Conservation (phyloP, 2,888 invertebrate species). For the Drosophila lacicola region DNA sequence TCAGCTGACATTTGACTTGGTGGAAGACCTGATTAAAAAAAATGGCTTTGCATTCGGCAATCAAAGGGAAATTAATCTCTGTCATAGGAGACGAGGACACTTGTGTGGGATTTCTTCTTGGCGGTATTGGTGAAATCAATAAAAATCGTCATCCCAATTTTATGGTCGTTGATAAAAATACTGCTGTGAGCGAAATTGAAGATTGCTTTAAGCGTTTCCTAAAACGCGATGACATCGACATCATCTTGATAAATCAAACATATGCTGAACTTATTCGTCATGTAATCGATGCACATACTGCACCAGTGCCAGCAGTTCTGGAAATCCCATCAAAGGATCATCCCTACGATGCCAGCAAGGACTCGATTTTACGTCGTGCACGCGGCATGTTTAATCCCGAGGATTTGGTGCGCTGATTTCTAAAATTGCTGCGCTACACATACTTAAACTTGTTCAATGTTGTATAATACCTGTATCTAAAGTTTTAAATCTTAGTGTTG, state of each 20-base stretch:
- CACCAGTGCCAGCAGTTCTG: constrained; percentile 97
- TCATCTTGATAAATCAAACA: constrained; percentile 99
- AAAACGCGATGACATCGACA: constrained; percentile 98
- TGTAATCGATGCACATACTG: constrained; percentile 96
- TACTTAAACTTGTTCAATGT: constrained; percentile 24
- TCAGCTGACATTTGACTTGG: too few relatives aligned
- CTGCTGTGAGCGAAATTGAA: constrained; percentile 97
- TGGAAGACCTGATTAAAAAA: neutral
- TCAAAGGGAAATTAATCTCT: constrained; percentile 95
- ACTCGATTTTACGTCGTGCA: constrained; percentile 97
- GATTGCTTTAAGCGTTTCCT: constrained; percentile 98
- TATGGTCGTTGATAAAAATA: constrained; percentile 87
- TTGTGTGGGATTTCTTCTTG: constrained; percentile 1
- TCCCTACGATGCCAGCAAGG: constrained; percentile 99
- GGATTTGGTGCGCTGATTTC: constrained; percentile 87
- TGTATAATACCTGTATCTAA: constrained; percentile 11
- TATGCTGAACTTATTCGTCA: constrained; percentile 98
- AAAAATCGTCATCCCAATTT: neutral
- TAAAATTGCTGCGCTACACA: neutral
- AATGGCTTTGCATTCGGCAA: constrained; percentile 94
- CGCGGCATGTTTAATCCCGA: constrained; percentile 97
- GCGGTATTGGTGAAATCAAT: too few relatives aligned
- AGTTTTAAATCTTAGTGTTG: constrained; percentile 5
- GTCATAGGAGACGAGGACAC: constrained; percentile 97
- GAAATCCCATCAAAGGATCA: constrained; percentile 99